These are phyloP conservation scores for Calonectris borealis DNA, from an alignment of 2,113 vertebrate genomes.

Conservation along the genomic window DNA sequence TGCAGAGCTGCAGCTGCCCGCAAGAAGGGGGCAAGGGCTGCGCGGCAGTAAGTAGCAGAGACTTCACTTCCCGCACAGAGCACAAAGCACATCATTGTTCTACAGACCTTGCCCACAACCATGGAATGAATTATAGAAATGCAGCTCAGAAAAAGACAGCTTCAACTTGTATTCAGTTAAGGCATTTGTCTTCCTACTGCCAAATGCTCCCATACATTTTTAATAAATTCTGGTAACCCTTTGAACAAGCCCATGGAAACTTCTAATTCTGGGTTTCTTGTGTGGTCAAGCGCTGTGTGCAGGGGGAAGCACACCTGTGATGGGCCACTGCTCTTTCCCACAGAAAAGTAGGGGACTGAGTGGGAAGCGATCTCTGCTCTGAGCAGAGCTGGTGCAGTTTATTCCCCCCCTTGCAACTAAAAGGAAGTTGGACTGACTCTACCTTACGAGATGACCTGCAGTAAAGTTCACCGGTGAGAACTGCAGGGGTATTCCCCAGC, in stretches of 20 bases:
- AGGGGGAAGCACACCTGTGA: neutral
- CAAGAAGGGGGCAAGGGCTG: neutral
- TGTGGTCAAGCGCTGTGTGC: neutral
- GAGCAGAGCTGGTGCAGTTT: neutral
- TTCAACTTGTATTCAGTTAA: neutral
- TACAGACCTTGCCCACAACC: neutral
- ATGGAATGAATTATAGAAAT: neutral
- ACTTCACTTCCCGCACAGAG: rapidly evolving
- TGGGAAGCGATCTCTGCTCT: neutral
- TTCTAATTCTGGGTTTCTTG: neutral
- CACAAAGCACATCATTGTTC: neutral
- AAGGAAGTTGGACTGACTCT: neutral
- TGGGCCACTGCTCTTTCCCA: neutral
- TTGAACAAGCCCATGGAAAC: neutral
- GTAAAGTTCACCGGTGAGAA: neutral
- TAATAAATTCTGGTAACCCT: neutral
- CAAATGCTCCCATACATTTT: neutral
- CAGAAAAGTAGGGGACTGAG: neutral
- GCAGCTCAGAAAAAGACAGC: neutral
- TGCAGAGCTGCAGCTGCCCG: neutral
- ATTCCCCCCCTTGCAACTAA: neutral
- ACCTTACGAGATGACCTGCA: neutral
- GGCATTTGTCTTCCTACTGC: neutral
- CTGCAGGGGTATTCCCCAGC: neutral
- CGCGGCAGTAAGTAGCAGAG: rapidly evolving